Evolutionary conservation across 1,140 invertebrate genomes (phyloP).

Genomic region (Chionoecetes opilio): DNA sequence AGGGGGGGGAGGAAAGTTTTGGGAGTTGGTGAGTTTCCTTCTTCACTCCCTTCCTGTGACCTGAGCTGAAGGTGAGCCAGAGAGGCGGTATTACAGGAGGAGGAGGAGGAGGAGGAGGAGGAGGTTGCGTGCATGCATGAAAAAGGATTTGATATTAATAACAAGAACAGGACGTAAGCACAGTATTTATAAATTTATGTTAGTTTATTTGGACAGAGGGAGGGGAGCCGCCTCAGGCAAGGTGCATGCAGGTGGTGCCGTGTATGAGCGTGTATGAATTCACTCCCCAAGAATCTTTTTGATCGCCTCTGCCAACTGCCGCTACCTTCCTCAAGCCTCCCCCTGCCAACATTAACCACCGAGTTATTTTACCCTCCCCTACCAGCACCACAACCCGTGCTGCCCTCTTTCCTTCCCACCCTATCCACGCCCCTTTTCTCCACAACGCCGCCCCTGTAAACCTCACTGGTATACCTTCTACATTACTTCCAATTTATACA

Average conservation of each 20-base stretch:
- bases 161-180: slow-evolving; percentile 28
- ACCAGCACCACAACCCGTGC: neutral
- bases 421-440: neutral
- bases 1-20: neutral
- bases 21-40: neutral
- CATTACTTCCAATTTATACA: neutral
- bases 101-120: neutral
- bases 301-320: slow-evolving; percentile 23
- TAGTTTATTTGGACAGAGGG: slow-evolving; percentile 28
- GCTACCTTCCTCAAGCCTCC: neutral
- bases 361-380: slow-evolving; percentile 28
- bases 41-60: slow-evolving; percentile 12
- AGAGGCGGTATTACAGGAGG: neutral
- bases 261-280: slow-evolving; percentile 29
- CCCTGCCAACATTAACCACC: slow-evolving; percentile 14
- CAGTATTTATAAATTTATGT: slow-evolving; percentile 31
- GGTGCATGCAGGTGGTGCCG: slow-evolving; percentile 23
- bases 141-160: slow-evolving; percentile 31
- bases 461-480: neutral
- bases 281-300: slow-evolving; percentile 28
- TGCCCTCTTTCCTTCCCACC: neutral
- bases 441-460: neutral
- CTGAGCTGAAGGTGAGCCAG: slow-evolving; percentile 16
- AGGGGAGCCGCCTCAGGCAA: slow-evolving; percentile 3
- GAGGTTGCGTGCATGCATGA: slow-evolving; percentile 37